Base-by-base conservation (phyloP, 2,888 invertebrate species). In the Trimorus sp. region DNA sequence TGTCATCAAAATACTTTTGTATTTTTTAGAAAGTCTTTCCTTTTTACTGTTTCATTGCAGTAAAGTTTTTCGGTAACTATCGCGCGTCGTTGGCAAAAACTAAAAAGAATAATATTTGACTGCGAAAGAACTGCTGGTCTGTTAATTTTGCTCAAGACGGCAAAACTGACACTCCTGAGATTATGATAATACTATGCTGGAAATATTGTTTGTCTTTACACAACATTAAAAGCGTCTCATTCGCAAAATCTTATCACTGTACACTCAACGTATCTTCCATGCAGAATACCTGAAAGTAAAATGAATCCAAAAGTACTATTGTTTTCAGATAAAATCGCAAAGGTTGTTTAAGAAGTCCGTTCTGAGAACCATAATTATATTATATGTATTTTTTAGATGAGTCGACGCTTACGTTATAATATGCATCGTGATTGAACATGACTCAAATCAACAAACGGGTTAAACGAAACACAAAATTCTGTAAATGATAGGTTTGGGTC, bases 201-300 rank as follows among this genome's bases (percentile, higher is more conserved):
- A 12, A 49, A 78, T 53, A 78, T 71, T 78, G 59, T 78, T 76
- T 56, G 62, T 66, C 53, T 26, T 70, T 8, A 11, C 45, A 70
- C 16, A 58, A 36, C 14, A 65, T 65, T 49, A 60, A 51, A 70
- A 71, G 71, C 63, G 63, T 12, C 16, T 62, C 40, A 45, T 56
- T 58, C 59, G 71, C 58, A 40, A 14, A 71, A 78, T 71, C 65
- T 78, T 78, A 78, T 78, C 78, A 58, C 45, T 45, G 37, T 71
- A 71, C 71, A 71, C 78, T 65, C 56, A 9, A 38, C 69, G 36
- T 76, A 68, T 76, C 76, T 76, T 26, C 16, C 37, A n/a, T 53
- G 71, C 71, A 78, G 59, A 78, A 48, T 59, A 16, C 48, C 5
- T 58, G 51, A 59, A 53, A 38, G 37, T 37, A 63, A 16, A 63